Evolutionary conservation across 2,113 vertebrate genomes (phyloP).

Genomic region (Heterotilapia buettikoferi): DNA sequence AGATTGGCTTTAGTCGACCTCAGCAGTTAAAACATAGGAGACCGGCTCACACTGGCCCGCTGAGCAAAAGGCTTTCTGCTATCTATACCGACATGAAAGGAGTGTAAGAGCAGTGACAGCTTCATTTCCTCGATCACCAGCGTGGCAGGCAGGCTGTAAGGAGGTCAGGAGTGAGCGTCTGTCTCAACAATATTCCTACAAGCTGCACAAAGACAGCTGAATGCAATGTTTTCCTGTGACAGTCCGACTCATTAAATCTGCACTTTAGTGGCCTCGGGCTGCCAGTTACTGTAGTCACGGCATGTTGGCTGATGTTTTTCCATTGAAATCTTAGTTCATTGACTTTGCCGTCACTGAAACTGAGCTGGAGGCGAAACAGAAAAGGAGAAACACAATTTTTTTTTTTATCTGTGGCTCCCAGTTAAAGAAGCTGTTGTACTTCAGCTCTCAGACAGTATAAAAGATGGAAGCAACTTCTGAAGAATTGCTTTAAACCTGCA

Average conservation of each 20-base stretch:
- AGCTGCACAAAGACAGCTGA: background rate
- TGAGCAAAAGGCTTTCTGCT: background rate
- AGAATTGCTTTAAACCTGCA: background rate
- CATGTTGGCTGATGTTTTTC: background rate
- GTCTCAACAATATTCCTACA: background rate
- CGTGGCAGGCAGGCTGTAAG: background rate
- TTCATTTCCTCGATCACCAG: background rate
- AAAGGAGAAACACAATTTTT: background rate
- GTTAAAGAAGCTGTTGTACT: background rate
- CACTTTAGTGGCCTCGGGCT: background rate
- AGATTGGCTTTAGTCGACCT: background rate
- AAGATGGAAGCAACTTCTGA: background rate
- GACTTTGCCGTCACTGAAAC: background rate
- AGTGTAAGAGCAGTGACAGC: background rate
- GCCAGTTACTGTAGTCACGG: background rate
- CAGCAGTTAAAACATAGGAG: background rate
- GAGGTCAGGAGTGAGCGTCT: background rate
- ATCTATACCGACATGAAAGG: background rate
- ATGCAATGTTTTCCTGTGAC: background rate
- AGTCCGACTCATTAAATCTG: slow-evolving; percentile 19
- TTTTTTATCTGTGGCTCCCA: background rate
- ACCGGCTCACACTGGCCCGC: background rate
- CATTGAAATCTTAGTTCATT: background rate
- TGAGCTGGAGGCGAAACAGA: background rate
- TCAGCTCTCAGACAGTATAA: background rate